Evolutionary conservation across 2,888 invertebrate genomes (phyloP).

Genomic region (Zygothrica quintamaculata): DNA sequence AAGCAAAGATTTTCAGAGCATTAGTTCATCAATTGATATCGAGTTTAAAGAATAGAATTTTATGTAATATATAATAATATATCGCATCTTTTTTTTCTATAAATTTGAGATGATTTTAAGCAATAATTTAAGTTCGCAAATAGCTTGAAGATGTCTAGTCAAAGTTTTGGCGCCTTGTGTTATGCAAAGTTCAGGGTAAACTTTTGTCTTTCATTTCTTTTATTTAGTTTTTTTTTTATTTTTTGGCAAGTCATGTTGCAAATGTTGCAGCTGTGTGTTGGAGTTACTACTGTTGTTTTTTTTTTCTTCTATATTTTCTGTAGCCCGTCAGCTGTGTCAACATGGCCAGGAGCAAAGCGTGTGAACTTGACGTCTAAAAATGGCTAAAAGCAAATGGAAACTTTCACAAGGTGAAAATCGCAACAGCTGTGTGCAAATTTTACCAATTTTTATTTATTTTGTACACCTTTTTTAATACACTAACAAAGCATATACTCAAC

Average conservation of each 20-base stretch:
- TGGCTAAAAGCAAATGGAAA: slow-evolving; percentile 38
- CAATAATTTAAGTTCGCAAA: slow-evolving; percentile 1
- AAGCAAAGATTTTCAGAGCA: too few species aligned
- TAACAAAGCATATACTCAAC: background rate
- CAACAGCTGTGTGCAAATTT: slow-evolving; percentile 49
- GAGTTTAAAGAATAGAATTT: too few species aligned
- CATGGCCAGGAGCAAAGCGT: slow-evolving; percentile 44
- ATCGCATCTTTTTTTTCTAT: background rate
- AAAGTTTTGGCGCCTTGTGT: slow-evolving; percentile 35
- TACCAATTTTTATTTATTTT: slow-evolving; percentile 1
- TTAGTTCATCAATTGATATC: too few species aligned
- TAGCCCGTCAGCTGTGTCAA: slow-evolving; percentile 56
- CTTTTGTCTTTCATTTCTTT: too few species aligned
- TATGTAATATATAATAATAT: too few species aligned
- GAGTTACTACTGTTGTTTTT: slow-evolving; percentile 22
- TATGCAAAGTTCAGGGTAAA: slow-evolving; percentile 31
- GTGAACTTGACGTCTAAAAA: slow-evolving; percentile 56
- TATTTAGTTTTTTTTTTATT: slow-evolving; percentile 13
- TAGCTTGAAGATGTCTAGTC: slow-evolving; percentile 4
- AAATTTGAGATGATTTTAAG: too few species aligned
- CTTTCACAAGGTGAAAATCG: slow-evolving; percentile 58
- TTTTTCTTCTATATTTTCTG: slow-evolving; percentile 10
- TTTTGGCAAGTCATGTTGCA: slow-evolving; percentile 41
- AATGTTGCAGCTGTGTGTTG: slow-evolving; percentile 33
- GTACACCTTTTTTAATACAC: slow-evolving; percentile 8